A percentile compares a stretch with the other conserved stretches of the same genome.
Conservation (phyloP, 2,888 invertebrate species). For the Hyles lineata region DNA sequence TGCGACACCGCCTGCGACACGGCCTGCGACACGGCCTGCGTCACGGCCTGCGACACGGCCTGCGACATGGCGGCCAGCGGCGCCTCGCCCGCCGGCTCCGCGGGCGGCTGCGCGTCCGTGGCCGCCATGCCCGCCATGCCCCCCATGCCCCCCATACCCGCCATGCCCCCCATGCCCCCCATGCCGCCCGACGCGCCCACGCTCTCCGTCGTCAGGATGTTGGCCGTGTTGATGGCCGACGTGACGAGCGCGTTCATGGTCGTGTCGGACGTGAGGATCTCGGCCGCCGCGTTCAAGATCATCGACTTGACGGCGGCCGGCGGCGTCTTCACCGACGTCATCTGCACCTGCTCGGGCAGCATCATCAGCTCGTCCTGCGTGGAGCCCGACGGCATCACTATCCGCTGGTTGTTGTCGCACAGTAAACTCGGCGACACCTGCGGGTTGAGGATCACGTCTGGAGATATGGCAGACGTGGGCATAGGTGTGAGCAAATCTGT, state of each 20-base stretch:
- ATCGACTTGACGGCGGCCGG: constrained; percentile 89
- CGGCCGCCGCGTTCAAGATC: constrained; percentile 89
- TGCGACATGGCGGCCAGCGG: constrained; percentile 79
- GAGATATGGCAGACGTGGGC: constrained; percentile 70
- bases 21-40: constrained; percentile 79
- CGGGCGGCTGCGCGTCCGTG: constrained; percentile 60
- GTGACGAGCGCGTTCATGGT: constrained; percentile 85
- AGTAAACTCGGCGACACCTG: constrained; percentile 86
- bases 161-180: constrained; percentile 54
- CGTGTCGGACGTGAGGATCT: constrained; percentile 87
- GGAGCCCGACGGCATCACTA: constrained; percentile 53
- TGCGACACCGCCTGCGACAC: constrained; percentile 80
- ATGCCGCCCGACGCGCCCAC: constrained; percentile 40
- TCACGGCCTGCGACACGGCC: constrained; percentile 80
- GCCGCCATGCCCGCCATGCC: constrained; percentile 50
- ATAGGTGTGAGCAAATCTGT: constrained; percentile 60
- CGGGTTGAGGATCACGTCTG: constrained; percentile 86
- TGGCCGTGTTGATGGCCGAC: constrained; percentile 81
- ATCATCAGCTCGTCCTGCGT: constrained; percentile 71
- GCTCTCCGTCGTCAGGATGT: constrained; percentile 73
- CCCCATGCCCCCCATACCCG: constrained; percentile 61
- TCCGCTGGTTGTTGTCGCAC: constrained; percentile 57
- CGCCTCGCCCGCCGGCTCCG: constrained; percentile 68
- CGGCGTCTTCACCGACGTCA: constrained; percentile 80
- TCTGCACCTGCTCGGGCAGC: constrained; percentile 69